Conservation (phyloP, 2,888 invertebrate genomes). For the Acholoe squamosa region DNA sequence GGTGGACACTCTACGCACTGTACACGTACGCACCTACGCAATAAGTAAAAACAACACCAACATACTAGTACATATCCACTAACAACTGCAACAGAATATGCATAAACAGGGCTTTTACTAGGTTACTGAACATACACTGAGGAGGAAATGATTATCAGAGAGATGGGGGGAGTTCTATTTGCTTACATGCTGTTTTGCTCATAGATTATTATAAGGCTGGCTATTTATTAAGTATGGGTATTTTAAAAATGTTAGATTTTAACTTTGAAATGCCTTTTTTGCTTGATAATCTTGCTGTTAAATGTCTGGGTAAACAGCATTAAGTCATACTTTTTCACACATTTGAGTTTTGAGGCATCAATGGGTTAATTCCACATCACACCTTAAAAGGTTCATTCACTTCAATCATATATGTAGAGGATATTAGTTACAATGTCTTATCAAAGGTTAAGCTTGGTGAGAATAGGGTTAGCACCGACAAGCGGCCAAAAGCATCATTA, state of each 20-base stretch:
- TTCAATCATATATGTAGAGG: no score
- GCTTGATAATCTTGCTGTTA: no score
- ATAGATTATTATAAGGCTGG: background rate
- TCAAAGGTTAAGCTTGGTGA: no score
- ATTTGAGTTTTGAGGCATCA: no score
- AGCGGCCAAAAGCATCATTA: no score
- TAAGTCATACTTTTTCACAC: no score
- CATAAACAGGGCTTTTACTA: slow-evolving; percentile 32
- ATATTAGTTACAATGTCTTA: no score
- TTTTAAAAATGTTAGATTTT: slow-evolving; percentile 12
- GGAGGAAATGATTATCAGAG: background rate
- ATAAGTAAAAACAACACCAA: slow-evolving; percentile 58
- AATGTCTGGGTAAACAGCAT: no score
- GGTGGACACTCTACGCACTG: background rate
- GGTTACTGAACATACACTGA: slow-evolving; percentile 26
- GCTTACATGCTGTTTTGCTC: slow-evolving; percentile 37
- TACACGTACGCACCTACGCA: slow-evolving; percentile 54
- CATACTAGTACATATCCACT: slow-evolving; percentile 54
- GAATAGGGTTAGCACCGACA: no score
- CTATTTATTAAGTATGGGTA: background rate
- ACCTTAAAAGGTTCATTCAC: no score
- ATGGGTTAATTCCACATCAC: no score
- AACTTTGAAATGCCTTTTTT: background rate
- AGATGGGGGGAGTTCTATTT: background rate
- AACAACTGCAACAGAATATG: slow-evolving; percentile 26